Percentiles rank a stretch among this genome's conserved stretches.
phyloP scores from a whole-genome alignment of 2,888 invertebrate genomes.

The Chaetoderma sp. region DNA sequence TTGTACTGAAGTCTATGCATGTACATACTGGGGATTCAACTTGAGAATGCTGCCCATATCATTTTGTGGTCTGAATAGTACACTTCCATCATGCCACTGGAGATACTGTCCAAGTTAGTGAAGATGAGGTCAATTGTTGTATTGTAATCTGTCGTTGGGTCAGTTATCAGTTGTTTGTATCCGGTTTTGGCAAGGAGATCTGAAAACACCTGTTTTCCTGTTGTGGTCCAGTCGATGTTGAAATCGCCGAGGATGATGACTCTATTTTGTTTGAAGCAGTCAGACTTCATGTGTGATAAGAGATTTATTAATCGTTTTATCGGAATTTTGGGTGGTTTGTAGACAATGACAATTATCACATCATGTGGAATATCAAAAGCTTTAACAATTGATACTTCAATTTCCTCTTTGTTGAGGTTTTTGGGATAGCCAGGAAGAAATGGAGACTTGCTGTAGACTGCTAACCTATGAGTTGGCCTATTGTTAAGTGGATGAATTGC shows the following conservation, averaged over 20 bases:
- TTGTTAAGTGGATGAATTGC: constrained; percentile 1
- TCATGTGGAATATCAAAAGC: background rate
- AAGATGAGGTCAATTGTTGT: constrained; percentile 24
- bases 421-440: constrained; percentile 3
- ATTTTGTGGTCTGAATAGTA: constrained; percentile 19
- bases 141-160: constrained; percentile 19
- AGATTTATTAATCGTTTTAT: background rate
- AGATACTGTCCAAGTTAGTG: constrained; percentile 6
- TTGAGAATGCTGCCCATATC: constrained; percentile 10
- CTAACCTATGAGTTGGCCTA: constrained; percentile 26
- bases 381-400: background rate
- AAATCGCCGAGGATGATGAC: constrained; percentile 21
- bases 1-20: constrained; percentile 13
- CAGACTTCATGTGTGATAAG: background rate
- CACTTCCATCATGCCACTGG: constrained; percentile 21
- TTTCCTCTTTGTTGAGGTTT: background rate
- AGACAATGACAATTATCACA: background rate
- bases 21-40: no score
- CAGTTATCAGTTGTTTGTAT: constrained; percentile 11
- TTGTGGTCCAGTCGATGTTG: constrained; percentile 17
- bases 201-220: background rate
- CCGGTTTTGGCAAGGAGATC: background rate
- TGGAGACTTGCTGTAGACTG: constrained; percentile 6
- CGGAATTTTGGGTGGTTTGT: background rate
- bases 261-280: background rate